phyloP scores from a whole-genome alignment of 2,113 vertebrate genomes.

The Platichthys stellatus region DNA sequence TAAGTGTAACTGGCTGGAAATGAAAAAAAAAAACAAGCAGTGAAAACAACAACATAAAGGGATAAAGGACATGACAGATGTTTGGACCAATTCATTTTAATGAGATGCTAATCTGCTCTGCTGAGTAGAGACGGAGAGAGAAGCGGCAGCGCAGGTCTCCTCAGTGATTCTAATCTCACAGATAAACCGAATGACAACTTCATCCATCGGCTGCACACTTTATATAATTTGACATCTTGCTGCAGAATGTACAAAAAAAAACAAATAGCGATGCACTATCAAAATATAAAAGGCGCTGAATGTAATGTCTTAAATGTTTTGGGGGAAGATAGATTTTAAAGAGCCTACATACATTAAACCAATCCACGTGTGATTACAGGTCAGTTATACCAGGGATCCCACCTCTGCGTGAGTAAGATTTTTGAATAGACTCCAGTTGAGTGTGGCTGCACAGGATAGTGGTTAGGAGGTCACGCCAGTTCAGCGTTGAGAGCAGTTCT shows the following conservation, averaged over 20 bases:
- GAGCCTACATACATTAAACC: conserved; percentile 17
- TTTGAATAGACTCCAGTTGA: conserved; percentile 1
- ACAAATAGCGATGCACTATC: neutral
- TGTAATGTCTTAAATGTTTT: conserved; percentile 37
- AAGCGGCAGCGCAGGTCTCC: conserved; percentile 7
- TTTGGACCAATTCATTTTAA: conserved; percentile 50
- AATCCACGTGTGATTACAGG: conserved; percentile 31
- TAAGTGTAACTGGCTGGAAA: neutral
- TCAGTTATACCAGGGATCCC: neutral
- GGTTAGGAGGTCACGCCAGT: conserved; percentile 13
- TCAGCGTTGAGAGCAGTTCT: neutral
- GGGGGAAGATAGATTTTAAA: conserved; percentile 11
- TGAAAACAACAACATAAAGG: conserved; percentile 46
- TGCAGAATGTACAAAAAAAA: neutral
- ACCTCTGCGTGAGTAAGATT: neutral
- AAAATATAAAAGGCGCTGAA: conserved; percentile 10
- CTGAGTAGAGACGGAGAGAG: conserved; percentile 16
- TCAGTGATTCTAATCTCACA: conserved; percentile 50
- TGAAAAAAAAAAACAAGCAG: conserved; percentile 11
- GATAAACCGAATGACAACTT: conserved; percentile 41
- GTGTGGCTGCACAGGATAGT: neutral
- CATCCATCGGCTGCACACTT: conserved; percentile 27
- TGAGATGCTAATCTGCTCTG: conserved; percentile 62
- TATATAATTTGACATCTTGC: conserved; percentile 16
- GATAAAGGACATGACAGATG: conserved; percentile 57